Evolutionary conservation across 2,797 vertebrate species (phyloP).

Genomic region (Macroramphosus scolopax): DNA sequence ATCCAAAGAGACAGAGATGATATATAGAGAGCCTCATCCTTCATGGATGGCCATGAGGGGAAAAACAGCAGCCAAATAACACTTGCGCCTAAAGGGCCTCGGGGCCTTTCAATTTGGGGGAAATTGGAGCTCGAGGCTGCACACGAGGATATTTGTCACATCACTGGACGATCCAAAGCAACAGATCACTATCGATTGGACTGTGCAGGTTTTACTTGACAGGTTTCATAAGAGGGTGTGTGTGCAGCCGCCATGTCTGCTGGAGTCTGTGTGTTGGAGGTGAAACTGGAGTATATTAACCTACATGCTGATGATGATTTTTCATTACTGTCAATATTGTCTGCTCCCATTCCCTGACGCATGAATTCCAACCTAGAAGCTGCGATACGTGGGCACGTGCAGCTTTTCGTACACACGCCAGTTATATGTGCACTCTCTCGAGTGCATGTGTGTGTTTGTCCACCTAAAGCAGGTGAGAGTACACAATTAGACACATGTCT

Average conservation of each 20-base stretch:
- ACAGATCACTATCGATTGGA: slow-evolving; percentile 61
- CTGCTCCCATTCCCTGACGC: slow-evolving; percentile 15
- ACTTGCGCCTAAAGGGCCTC: slow-evolving; percentile 52
- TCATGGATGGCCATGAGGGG: slow-evolving; percentile 65
- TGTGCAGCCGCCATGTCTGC: slow-evolving; percentile 14
- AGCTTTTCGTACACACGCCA: not conserved
- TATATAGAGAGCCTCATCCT: slow-evolving; percentile 70
- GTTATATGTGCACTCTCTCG: no score
- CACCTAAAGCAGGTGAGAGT: not conserved
- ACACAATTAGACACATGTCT: slow-evolving; percentile 27
- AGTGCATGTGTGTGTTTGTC: not conserved
- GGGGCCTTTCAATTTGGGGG: slow-evolving; percentile 70
- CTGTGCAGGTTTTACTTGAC: slow-evolving; percentile 34
- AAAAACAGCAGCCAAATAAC: slow-evolving; percentile 69
- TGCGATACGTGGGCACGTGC: not conserved
- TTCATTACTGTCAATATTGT: slow-evolving; percentile 41
- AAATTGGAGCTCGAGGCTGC: slow-evolving; percentile 65
- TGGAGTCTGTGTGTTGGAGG: slow-evolving; percentile 8
- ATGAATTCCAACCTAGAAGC: no score
- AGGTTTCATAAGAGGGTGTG: slow-evolving; percentile 24
- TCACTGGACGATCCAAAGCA: slow-evolving; percentile 51
- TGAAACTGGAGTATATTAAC: slow-evolving; percentile 20
- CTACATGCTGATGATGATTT: slow-evolving; percentile 29
- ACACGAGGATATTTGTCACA: slow-evolving; percentile 61
- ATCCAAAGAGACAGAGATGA: slow-evolving; percentile 72